Conservation (phyloP, 2,888 invertebrate genomes). For the Bellardia bayeri region DNA sequence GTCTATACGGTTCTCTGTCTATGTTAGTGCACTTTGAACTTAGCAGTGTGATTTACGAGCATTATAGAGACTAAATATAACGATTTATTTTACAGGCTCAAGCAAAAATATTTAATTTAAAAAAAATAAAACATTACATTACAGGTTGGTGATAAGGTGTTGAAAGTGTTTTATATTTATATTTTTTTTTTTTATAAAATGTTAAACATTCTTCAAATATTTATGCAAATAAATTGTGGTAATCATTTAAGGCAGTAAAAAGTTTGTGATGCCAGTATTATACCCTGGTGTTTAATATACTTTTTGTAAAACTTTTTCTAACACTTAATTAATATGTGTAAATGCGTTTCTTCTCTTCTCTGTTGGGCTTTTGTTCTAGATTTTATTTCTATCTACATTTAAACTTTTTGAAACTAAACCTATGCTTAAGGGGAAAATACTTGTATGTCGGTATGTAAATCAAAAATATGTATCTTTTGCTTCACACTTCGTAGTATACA, state of each 20-base stretch:
- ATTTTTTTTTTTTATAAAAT: no score
- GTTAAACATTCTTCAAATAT: no score
- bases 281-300: background rate
- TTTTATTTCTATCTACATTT: slow-evolving; percentile 11
- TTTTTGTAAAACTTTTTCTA: slow-evolving; percentile 11
- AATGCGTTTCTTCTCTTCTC: slow-evolving; percentile 1
- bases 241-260: no score
- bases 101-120: background rate
- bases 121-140: background rate
- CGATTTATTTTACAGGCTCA: background rate
- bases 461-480: background rate
- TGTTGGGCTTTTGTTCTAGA: background rate
- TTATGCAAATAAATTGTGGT: no score
- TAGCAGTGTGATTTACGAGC: slow-evolving; percentile 26
- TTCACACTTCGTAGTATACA: background rate
- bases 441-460: background rate
- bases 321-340: slow-evolving; percentile 35
- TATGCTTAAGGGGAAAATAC: background rate
- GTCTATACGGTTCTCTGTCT: slow-evolving; percentile 1
- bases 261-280: background rate
- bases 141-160: no score
- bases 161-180: no score
- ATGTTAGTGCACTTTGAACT: slow-evolving; percentile 52
- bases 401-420: slow-evolving; percentile 24
- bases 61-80: slow-evolving; percentile 11